Percentiles rank a stretch among this genome's conserved stretches.
phyloP scores from a whole-genome alignment of 2,888 invertebrate genomes.

The Pseudolycoriella hygida region DNA sequence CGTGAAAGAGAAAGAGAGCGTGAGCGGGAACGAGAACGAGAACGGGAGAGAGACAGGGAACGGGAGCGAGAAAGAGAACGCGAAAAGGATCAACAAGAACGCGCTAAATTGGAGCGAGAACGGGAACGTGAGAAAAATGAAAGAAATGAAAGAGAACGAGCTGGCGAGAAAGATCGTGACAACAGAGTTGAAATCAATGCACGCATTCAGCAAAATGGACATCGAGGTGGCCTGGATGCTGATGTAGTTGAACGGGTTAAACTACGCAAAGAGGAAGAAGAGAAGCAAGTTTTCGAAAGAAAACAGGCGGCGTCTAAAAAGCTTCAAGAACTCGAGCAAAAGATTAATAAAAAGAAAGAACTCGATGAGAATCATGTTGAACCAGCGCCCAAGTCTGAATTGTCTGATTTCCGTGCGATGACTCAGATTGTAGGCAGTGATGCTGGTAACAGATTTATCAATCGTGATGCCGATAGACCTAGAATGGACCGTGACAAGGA shows the following conservation, averaged over 20 bases:
- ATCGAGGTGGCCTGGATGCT: constrained; percentile 49
- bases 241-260: constrained; percentile 68
- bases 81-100: constrained; percentile 12
- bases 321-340: constrained; percentile 48
- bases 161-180: constrained; percentile 16
- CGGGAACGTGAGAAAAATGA: constrained; percentile 13
- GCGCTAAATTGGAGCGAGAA: constrained; percentile 11
- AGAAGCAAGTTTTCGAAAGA: constrained; percentile 52
- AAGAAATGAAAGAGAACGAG: constrained; percentile 15
- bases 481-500: constrained; percentile 11
- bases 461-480: constrained; percentile 1
- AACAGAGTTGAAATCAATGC: constrained; percentile 8
- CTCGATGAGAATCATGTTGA: constrained; percentile 24
- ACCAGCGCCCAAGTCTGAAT: constrained; percentile 21
- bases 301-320: constrained; percentile 42
- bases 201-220: constrained; percentile 31
- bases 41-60: constrained; percentile 4
- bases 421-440: constrained; percentile 8
- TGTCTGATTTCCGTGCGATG: constrained; percentile 14
- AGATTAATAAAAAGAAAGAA: constrained; percentile 37
- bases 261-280: constrained; percentile 75
- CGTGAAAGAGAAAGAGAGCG: constrained; percentile 8
- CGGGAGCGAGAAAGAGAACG: constrained; percentile 6
- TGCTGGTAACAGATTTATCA: background rate
- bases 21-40: constrained; percentile 9